Percentiles rank a stretch among this genome's conserved stretches.
Conservation (phyloP, 2,888 invertebrate species). For the Eueremaeus valkanovi region DNA sequence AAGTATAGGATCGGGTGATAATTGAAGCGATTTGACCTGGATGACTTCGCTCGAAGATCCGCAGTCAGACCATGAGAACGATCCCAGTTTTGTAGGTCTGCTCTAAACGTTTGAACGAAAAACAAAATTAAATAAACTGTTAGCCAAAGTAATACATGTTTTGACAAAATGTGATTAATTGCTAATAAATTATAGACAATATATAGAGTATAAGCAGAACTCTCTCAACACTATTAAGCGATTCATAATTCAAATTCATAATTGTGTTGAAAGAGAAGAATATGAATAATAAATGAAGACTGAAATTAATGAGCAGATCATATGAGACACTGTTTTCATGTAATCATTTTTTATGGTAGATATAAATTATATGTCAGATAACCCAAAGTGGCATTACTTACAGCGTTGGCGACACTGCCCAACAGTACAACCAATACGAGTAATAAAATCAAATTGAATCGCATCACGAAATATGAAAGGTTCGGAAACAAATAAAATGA, state of each 20-base stretch:
- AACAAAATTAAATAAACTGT: not conserved
- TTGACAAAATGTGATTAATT: not conserved
- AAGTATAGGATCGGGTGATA: conserved; percentile 5
- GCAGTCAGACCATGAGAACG: conserved; percentile 19
- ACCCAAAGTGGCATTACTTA: conserved; percentile 2
- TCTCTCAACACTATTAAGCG: too few species aligned
- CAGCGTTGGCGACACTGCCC: conserved; percentile 10
- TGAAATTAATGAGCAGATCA: conserved; percentile 19
- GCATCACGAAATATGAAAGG: conserved; percentile 13
- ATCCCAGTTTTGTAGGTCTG: not conserved
- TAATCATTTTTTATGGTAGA: conserved; percentile 8
- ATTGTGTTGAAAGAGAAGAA: not conserved
- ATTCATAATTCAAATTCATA: not conserved
- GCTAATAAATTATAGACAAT: conserved; percentile 14
- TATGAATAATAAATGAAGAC: conserved; percentile 24
- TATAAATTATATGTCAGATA: conserved; percentile 4
- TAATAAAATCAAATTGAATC: conserved; percentile 29
- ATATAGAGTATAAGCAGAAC: too few species aligned
- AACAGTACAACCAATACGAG: conserved; percentile 16
- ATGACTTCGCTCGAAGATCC: not conserved
- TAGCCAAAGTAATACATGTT: not conserved
- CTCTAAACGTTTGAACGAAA: not conserved
- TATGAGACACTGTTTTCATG: conserved; percentile 8
- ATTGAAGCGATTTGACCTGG: not conserved
- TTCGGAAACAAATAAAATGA: not conserved